Conservation (phyloP, 1,140 invertebrate species). For the Bombus sylvicola region DNA sequence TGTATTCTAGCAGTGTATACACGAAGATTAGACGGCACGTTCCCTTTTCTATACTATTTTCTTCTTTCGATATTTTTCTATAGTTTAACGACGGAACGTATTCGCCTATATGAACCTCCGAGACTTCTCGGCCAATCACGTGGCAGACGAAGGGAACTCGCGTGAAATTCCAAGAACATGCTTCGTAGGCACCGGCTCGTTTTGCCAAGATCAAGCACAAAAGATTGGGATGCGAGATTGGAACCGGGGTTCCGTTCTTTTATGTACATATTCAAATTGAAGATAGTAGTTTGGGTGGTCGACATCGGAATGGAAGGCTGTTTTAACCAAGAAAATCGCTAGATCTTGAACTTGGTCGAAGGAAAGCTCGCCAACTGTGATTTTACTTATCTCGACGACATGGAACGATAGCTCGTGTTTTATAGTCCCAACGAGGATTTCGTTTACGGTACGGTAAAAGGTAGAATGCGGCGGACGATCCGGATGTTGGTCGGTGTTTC, state of each 20-base stretch:
- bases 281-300: background rate
- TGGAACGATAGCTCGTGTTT: constrained; percentile 16
- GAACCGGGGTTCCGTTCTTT: background rate
- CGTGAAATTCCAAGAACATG: constrained; percentile 4
- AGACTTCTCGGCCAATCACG: constrained; percentile 25
- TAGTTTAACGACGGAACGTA: constrained; percentile 6
- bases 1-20: constrained; percentile 26
- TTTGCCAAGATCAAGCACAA: constrained; percentile 10
- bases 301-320: background rate
- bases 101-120: background rate
- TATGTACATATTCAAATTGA: constrained; percentile 15
- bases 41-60: background rate
- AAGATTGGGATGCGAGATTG: constrained; percentile 6
- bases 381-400: constrained; percentile 29
- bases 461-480: constrained; percentile 4
- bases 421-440: constrained; percentile 30
- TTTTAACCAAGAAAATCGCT: constrained; percentile 16
- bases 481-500: constrained; percentile 26
- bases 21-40: constrained; percentile 1
- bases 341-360: constrained; percentile 8
- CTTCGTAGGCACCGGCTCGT: background rate
- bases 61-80: background rate
- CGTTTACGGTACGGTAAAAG: constrained; percentile 33
- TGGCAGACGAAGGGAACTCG: too few relatives aligned
- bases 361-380: background rate